Base-by-base conservation (phyloP, 2,113 vertebrate species). In the Gymnogyps californianus region DNA sequence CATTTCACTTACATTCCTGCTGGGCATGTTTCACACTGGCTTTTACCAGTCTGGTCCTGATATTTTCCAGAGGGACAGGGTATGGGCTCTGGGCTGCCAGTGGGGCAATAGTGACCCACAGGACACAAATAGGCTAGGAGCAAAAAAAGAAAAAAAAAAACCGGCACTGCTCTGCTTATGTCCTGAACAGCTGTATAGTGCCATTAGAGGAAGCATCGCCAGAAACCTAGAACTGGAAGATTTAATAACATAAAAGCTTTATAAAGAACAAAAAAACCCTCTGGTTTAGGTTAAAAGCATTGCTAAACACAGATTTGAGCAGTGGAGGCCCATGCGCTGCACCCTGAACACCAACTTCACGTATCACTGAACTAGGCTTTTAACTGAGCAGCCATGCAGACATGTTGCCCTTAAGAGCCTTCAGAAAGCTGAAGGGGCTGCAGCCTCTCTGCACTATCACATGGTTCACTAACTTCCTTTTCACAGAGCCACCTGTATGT, bases 51-150 rank as follows among this genome's bases (percentile, higher is more conserved):
- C 91, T 98, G 97, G 61, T 98, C 98, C 94, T 99, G 99, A 54
- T 99, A 99, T 55, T 98, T 98, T 34, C 99, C 99, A 38, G 98
- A 93, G 8, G 96, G 94, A 77, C 99, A 99, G 21, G 98, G 96
- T 28, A 97, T 38, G 40, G 98, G 98, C 67, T 95, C 94, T 17
- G 93, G 64, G 94, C 98, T 99, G 65, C 99, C 99, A 74, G 89
- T 16, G n/a, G 99, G 99, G 62, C 99, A 99, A 40, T 96, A 98
- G 87, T 99, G 96, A 64, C 99, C 99, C 83, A 96, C 79, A 49
- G 98, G 98, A 90, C 99, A 99, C n/a, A 96, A 40, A 59, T 95
- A 17, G 17, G 96, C 98, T 98, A 86, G 47, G 46, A 95, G 67
- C 11, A 28, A 82, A 74, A 57, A 38, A 34, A 24, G 12, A 38